phyloP scores from a whole-genome alignment of 2,113 vertebrate species.

The Alosa alosa region DNA sequence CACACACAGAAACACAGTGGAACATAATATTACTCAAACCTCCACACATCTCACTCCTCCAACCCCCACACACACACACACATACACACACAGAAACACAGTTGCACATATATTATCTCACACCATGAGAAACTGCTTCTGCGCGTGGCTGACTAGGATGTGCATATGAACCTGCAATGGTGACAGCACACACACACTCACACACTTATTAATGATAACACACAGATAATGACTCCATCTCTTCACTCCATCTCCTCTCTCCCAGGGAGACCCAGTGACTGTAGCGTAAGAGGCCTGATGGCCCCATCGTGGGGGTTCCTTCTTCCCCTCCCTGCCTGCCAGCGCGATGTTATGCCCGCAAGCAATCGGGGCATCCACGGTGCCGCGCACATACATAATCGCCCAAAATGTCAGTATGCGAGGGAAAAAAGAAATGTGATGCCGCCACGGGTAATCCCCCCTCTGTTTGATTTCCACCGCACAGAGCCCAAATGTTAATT shows the following conservation, averaged over 20 bases:
- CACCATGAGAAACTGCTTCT: not conserved
- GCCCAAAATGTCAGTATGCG: conserved; percentile 55
- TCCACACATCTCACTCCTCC: no score
- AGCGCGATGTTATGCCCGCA: not conserved
- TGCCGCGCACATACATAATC: no score
- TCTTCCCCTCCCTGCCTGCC: not conserved
- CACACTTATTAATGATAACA: not conserved
- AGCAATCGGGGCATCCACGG: conserved; percentile 47
- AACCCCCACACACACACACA: no score
- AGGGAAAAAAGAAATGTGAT: conserved; percentile 17
- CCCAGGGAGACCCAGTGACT: not conserved
- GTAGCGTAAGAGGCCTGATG: not conserved
- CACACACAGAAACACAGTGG: not conserved
- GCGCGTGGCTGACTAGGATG: not conserved
- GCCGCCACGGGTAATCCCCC: not conserved
- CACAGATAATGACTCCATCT: not conserved
- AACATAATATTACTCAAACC: not conserved
- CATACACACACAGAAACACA: no score
- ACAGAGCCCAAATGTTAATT: conserved; percentile 32
- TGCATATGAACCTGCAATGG: not conserved
- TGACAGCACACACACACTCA: not conserved
- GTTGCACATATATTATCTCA: not conserved
- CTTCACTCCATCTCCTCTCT: not conserved
- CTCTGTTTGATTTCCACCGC: conserved; percentile 24
- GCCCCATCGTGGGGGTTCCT: not conserved